Evolutionary conservation across 1,140 invertebrate species (phyloP).

Genomic region (Euura lappo): DNA sequence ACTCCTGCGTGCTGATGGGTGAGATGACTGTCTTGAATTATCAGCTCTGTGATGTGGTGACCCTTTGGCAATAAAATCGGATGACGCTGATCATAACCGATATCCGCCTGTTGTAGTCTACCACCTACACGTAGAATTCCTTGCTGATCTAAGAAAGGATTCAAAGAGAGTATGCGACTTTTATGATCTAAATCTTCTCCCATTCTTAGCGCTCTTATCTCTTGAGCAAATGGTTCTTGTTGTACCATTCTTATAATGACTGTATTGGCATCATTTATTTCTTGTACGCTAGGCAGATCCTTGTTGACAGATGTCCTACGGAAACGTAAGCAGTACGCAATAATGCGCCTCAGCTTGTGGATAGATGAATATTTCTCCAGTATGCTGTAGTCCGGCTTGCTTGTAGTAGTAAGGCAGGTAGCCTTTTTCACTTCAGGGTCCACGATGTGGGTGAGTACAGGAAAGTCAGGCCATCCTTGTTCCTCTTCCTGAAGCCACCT

Average conservation of each 20-base stretch:
- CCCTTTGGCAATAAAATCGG: slow-evolving; percentile 44
- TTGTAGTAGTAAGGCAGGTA: too few relatives aligned
- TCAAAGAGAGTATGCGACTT: slow-evolving; percentile 2
- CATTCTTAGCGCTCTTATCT: too few relatives aligned
- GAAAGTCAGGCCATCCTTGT: slow-evolving; percentile 4
- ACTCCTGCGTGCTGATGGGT: slow-evolving; percentile 44
- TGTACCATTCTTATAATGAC: not conserved
- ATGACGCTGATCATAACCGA: slow-evolving; percentile 39
- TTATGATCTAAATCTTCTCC: not conserved
- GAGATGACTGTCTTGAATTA: slow-evolving; percentile 35
- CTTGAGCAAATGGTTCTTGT: not conserved
- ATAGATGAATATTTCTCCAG: slow-evolving; percentile 5
- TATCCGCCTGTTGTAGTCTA: slow-evolving; percentile 34
- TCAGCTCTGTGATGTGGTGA: slow-evolving; percentile 27
- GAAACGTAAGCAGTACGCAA: slow-evolving; percentile 15
- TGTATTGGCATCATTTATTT: too few relatives aligned
- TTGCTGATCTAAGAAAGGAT: slow-evolving; percentile 44
- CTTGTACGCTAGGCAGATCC: too few relatives aligned
- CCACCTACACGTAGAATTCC: slow-evolving; percentile 53
- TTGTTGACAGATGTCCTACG: not conserved
- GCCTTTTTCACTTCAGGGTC: too few relatives aligned
- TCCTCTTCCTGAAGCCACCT: slow-evolving; percentile 32
- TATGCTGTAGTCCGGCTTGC: not conserved
- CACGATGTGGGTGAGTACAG: too few relatives aligned
- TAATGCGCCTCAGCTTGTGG: not conserved